Evolutionary conservation across 1,140 invertebrate genomes (phyloP).

Genomic region (Bombyx mandarina): DNA sequence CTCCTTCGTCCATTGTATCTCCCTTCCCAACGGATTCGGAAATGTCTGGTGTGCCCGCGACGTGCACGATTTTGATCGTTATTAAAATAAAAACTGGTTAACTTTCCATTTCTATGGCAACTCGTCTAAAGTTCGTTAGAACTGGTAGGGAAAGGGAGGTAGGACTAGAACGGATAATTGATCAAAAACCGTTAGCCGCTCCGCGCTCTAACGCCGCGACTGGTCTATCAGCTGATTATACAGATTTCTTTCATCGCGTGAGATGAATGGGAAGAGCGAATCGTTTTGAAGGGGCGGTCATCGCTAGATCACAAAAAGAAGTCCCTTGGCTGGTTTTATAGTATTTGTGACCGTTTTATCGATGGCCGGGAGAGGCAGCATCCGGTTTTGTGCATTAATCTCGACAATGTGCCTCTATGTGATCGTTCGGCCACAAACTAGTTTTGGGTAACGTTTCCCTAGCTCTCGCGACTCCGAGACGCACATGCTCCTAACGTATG

Average conservation of each 20-base stretch:
- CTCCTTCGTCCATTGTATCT: slow-evolving; percentile 34
- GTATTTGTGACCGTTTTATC: slow-evolving; percentile 59
- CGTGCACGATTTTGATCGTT: slow-evolving; percentile 18
- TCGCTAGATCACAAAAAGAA: slow-evolving; percentile 52
- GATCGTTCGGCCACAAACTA: slow-evolving; percentile 58
- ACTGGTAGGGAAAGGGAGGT: slow-evolving; percentile 15
- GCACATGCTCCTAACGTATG: slow-evolving; percentile 19
- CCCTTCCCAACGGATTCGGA: slow-evolving; percentile 30
- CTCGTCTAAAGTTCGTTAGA: slow-evolving; percentile 38
- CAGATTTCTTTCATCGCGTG: slow-evolving; percentile 48
- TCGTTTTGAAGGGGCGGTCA: slow-evolving; percentile 48
- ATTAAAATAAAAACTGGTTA: slow-evolving; percentile 54
- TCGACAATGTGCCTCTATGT: slow-evolving; percentile 54
- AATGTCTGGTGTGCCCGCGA: background rate
- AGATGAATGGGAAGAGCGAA: slow-evolving; percentile 44
- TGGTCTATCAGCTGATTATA: slow-evolving; percentile 55
- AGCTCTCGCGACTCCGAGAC: slow-evolving; percentile 12
- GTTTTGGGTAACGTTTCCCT: slow-evolving; percentile 52
- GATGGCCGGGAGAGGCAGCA: slow-evolving; percentile 55
- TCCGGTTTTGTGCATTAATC: slow-evolving; percentile 64
- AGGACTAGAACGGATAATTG: slow-evolving; percentile 42
- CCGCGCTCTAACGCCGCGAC: slow-evolving; percentile 7
- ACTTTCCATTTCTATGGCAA: slow-evolving; percentile 60
- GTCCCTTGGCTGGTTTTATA: slow-evolving; percentile 50
- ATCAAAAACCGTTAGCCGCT: slow-evolving; percentile 50